Evolutionary conservation across 2,888 invertebrate species (phyloP), one percentile per base, ranked within the genome.

Genomic region (Pachymerium ferrugineum): DNA sequence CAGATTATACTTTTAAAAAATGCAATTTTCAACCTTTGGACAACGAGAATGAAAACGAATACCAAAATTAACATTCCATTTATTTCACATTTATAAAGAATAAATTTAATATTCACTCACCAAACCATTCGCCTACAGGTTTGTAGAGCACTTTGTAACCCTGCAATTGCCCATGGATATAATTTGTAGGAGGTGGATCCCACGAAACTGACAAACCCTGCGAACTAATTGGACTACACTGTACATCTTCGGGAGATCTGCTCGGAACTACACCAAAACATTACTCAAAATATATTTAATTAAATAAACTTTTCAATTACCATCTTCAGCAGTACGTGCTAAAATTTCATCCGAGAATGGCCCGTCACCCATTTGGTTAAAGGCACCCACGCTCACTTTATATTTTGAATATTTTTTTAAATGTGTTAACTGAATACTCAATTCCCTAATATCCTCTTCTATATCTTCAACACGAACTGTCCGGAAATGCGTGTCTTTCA

Each of bases 201-300:
- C 92, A 92, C 71, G 89, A 88, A 22, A 92, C 88, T 84, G 90
- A 89, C 74, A 92, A 83, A 6, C 90, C 90, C 79, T 90, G 89
- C 0, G 92, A 90, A 29, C 89, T 89, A 68, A 91, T 81, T 0
- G 91, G 87, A 0, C 88, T 88, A 79, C 92, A 92, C 75, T 90
- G 86, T 16, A 92, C 88, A 79, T 89, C 90, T 81, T 89, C 89
- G 0, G 92, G 92, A n/a, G 91, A 86, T 80, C 87, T 87, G 79
- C 89, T 90, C 62, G 92, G 92, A 69, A 91, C 92, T 92, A 80
- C 5, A 81, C 5, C 22, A 5, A 69, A n/a, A 19, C 54, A 30
- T 28, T 29, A 72, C 4, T 29, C 30, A 30, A 70, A 31, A 28
- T 54, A 54, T 16, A n/a, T n/a, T 4, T 70, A 30, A 30, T 2